Base-by-base conservation (phyloP, 2,797 vertebrate genomes). In the Otolemur crassicaudatus region DNA sequence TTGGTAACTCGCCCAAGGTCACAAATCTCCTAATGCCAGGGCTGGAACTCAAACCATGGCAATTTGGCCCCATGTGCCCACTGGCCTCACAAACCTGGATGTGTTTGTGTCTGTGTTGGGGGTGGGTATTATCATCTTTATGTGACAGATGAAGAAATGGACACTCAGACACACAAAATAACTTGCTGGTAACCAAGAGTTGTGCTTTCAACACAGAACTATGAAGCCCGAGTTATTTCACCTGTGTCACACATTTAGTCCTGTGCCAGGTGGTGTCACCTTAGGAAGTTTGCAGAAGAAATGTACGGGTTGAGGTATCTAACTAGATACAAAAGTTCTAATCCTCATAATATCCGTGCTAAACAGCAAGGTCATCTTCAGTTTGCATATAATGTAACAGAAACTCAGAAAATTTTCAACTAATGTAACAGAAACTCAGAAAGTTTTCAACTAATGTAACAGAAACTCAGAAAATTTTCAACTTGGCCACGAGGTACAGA, bases 211-310 rank as follows among this genome's bases (percentile, higher is more conserved):
- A 67, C 19, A 34, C 65, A 82, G 53, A 10, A 58, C 37, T 27
- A 9, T 40, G 56, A 73, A 70, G 69, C 22, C 14, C 75, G 34
- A 56, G 23, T 65, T 82, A 80, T 76, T 67, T 82, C 22, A 11
- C 37, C 17, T 60, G 0, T 40, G 20, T 40, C 13, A 70, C 14
- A n/a, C 9, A 72, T 58, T 67, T 88, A 29, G 25, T 22, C 69
- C 23, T 53, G 7, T 76, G 10, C 34, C 73, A 27, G 11, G 13
- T 53, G 63, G 53, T 46, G 37, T 2, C 43, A 58, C 31, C 25
- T 88, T 43, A 87, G 73, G 75, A 95, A 37, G 12, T 90, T 76
- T 73, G n/a, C 12, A 58, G 65, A 77, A 72, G n/a, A 63, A 95
- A 80, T 29, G 22, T 5, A 29, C 56, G 76, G 27, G 16, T 7